phyloP scores from a whole-genome alignment of 2,797 vertebrate genomes.

The Platalea minor region DNA sequence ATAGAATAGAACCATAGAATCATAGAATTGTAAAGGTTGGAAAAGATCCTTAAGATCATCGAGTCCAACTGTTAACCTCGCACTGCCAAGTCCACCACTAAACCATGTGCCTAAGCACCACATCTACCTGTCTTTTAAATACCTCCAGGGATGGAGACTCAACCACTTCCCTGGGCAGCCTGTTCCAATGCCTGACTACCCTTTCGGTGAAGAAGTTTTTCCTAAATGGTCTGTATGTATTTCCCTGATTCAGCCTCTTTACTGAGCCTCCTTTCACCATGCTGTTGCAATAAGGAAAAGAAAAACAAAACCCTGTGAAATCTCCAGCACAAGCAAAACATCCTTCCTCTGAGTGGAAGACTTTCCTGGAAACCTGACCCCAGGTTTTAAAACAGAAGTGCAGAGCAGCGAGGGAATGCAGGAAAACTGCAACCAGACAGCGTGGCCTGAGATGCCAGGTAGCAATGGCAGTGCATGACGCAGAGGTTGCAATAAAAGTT shows the following conservation, averaged over 20 bases:
- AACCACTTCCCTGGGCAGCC: too few relatives aligned
- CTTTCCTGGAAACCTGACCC: background rate
- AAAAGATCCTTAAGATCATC: too few relatives aligned
- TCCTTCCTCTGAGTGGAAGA: background rate
- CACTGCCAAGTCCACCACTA: too few relatives aligned
- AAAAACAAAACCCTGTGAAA: background rate
- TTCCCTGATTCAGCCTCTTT: background rate
- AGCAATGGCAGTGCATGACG: fast-evolving
- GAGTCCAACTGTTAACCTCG: too few relatives aligned
- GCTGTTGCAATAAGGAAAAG: background rate
- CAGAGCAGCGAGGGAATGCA: background rate
- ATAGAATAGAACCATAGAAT: too few relatives aligned
- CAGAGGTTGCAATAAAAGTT: background rate
- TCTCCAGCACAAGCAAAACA: background rate
- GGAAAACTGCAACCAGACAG: fast-evolving
- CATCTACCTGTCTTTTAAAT: too few relatives aligned
- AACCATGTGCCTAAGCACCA: too few relatives aligned
- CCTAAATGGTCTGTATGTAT: background rate
- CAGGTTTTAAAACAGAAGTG: background rate
- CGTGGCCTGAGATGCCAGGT: background rate
- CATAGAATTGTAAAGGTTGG: too few relatives aligned
- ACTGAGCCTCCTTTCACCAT: background rate
- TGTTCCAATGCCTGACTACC: too few relatives aligned
- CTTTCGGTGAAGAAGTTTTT: too few relatives aligned
- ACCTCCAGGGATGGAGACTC: too few relatives aligned